A percentile compares a stretch with the other conserved stretches of the same genome.
These are phyloP conservation scores for Xenotilapia caudafasciata DNA, from an alignment of 2,113 vertebrate genomes.

Conservation along the genomic window DNA sequence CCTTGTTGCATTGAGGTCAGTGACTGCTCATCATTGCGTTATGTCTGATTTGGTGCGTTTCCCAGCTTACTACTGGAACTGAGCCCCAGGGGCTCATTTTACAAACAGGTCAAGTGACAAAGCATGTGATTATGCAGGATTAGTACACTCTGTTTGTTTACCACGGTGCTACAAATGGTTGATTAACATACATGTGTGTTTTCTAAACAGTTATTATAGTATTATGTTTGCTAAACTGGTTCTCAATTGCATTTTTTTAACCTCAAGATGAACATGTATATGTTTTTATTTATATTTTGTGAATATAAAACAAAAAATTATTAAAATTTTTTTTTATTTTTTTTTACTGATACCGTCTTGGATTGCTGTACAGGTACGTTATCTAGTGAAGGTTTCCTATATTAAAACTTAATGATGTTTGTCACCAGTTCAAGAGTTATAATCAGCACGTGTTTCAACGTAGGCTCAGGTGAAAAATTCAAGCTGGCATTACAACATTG, in stretches of 20 bases:
- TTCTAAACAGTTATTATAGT: not conserved
- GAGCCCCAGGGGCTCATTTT: constrained; percentile 27
- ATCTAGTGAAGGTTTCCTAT: not conserved
- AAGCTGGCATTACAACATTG: not conserved
- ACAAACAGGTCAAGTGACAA: constrained; percentile 46
- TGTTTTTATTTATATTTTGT: not conserved
- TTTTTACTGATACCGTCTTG: not conserved
- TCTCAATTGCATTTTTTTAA: not conserved
- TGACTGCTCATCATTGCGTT: not conserved
- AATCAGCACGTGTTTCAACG: not conserved
- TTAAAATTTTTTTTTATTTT: too few relatives aligned
- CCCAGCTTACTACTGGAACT: not conserved
- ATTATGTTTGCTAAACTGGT: not conserved
- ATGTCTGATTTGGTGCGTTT: constrained; percentile 11
- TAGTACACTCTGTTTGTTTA: constrained; percentile 35
- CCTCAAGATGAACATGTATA: not conserved
- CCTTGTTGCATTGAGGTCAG: not conserved
- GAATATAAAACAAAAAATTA: too few relatives aligned
- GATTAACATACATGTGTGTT: not conserved
- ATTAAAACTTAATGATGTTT: not conserved
- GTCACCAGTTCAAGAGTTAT: not conserved
- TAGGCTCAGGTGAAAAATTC: not conserved
- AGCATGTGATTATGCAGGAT: constrained; percentile 46
- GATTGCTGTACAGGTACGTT: not conserved
- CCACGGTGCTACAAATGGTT: not conserved